Evolutionary conservation across 2,888 invertebrate genomes (phyloP).

Genomic region (Cyclophora punctaria): DNA sequence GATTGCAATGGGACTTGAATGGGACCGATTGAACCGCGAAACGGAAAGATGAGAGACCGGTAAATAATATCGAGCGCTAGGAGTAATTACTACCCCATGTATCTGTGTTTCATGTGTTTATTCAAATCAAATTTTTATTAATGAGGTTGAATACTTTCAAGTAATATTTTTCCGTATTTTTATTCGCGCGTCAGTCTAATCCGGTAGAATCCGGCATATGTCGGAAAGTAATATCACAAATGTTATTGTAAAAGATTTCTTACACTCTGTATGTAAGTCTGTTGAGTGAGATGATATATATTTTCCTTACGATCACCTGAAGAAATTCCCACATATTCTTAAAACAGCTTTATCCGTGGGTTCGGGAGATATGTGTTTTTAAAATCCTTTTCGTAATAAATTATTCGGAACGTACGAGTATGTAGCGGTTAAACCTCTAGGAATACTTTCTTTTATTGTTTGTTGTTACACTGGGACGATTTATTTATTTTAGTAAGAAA

Average conservation of each 20-base stretch:
- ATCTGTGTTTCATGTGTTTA: slow-evolving; percentile 1
- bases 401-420: slow-evolving; percentile 48
- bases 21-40: slow-evolving; percentile 40
- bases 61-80: slow-evolving; percentile 52
- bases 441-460: slow-evolving; percentile 42
- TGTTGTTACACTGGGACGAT: slow-evolving; percentile 16
- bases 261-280: slow-evolving; percentile 4
- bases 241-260: slow-evolving; percentile 15
- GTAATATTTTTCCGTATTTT: too few species aligned
- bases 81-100: slow-evolving; percentile 24
- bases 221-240: slow-evolving; percentile 2
- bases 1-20: slow-evolving; percentile 54
- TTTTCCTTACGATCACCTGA: slow-evolving; percentile 48
- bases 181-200: too few species aligned
- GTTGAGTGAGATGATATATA: slow-evolving; percentile 30
- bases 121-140: too few species aligned
- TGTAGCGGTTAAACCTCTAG: slow-evolving; percentile 47
- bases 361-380: slow-evolving; percentile 60
- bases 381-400: slow-evolving; percentile 68
- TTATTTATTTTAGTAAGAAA: slow-evolving; percentile 7
- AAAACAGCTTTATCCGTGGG: slow-evolving; percentile 58
- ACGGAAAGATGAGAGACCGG: slow-evolving; percentile 47
- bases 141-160: too few species aligned
- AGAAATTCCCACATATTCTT: slow-evolving; percentile 64
- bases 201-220: too few species aligned